Evolutionary conservation across 2,888 invertebrate species (phyloP).

Genomic region (Pseudoips prasinana): DNA sequence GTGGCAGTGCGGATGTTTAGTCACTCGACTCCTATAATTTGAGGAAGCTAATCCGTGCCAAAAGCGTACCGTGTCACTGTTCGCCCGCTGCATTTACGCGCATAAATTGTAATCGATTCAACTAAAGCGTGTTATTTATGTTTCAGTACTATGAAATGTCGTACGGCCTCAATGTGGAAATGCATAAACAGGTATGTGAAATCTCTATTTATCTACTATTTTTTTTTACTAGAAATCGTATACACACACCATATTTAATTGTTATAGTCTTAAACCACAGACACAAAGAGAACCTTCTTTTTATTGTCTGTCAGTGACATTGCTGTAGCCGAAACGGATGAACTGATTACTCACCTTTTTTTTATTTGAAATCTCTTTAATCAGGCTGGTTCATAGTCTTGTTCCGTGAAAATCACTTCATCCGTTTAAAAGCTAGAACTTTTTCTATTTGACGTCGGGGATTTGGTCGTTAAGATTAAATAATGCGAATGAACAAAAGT

Average conservation of each 20-base stretch:
- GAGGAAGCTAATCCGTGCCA: slow-evolving; percentile 77
- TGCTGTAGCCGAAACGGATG: no score
- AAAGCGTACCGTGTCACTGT: slow-evolving; percentile 65
- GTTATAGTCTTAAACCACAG: no score
- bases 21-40: slow-evolving; percentile 74
- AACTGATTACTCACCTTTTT: no score
- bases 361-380: no score
- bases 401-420: no score
- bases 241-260: no score
- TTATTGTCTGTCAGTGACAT: no score
- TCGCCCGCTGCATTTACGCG: slow-evolving; percentile 50
- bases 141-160: slow-evolving; percentile 99
- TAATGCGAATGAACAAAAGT: slow-evolving; percentile 12
- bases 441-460: no score
- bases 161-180: slow-evolving; percentile 97
- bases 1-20: slow-evolving; percentile 77
- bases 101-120: slow-evolving; percentile 53
- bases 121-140: slow-evolving; percentile 69
- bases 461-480: no score
- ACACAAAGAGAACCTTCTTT: no score
- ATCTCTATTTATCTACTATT: slow-evolving; percentile 12
- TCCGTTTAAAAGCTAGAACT: no score
- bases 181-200: slow-evolving; percentile 96
- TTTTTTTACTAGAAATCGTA: slow-evolving; percentile 1
- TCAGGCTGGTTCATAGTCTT: no score